Evolutionary conservation across 2,888 invertebrate genomes (phyloP).

Genomic region (Pycnomerus fuliginosus): DNA sequence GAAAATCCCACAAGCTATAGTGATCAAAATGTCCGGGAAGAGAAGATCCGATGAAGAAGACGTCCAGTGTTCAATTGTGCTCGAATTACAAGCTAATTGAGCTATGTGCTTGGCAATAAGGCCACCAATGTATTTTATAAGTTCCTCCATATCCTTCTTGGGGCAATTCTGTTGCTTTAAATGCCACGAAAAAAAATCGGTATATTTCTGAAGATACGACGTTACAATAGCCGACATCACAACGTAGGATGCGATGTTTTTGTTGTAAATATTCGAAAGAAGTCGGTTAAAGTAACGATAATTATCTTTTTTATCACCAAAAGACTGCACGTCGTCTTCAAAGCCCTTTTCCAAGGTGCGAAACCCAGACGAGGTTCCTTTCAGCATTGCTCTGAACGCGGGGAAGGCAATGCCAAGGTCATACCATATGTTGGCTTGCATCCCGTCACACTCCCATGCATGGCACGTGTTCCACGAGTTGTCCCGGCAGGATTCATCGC

Average conservation of each 20-base stretch:
- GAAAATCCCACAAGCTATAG: slow-evolving; percentile 75
- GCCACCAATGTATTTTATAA: slow-evolving; percentile 57
- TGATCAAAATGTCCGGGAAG: slow-evolving; percentile 41
- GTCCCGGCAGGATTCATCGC: slow-evolving; percentile 63
- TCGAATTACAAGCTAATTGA: slow-evolving; percentile 63
- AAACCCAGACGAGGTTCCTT: slow-evolving; percentile 49
- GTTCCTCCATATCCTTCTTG: slow-evolving; percentile 46
- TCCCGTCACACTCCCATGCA: slow-evolving; percentile 70
- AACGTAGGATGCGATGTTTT: slow-evolving; percentile 66
- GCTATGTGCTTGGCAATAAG: slow-evolving; percentile 73
- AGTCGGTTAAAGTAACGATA: slow-evolving; percentile 71
- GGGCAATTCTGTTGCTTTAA: slow-evolving; percentile 47
- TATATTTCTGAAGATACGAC: slow-evolving; percentile 64
- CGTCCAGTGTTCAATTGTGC: slow-evolving; percentile 46
- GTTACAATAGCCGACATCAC: slow-evolving; percentile 69
- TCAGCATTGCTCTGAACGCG: slow-evolving; percentile 69
- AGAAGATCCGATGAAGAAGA: slow-evolving; percentile 39
- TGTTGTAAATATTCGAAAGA: slow-evolving; percentile 70
- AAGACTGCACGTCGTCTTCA: slow-evolving; percentile 50
- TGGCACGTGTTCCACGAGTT: slow-evolving; percentile 62
- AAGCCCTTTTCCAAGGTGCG: slow-evolving; percentile 47
- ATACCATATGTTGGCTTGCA: slow-evolving; percentile 62
- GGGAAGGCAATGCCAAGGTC: slow-evolving; percentile 78
- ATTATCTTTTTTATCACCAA: slow-evolving; percentile 49
- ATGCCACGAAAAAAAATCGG: slow-evolving; percentile 62